These are phyloP conservation scores for Theonella swinhoei DNA, from an alignment of 37 sponge, comb jelly and placozoan genomes.

Conservation along the genomic window DNA sequence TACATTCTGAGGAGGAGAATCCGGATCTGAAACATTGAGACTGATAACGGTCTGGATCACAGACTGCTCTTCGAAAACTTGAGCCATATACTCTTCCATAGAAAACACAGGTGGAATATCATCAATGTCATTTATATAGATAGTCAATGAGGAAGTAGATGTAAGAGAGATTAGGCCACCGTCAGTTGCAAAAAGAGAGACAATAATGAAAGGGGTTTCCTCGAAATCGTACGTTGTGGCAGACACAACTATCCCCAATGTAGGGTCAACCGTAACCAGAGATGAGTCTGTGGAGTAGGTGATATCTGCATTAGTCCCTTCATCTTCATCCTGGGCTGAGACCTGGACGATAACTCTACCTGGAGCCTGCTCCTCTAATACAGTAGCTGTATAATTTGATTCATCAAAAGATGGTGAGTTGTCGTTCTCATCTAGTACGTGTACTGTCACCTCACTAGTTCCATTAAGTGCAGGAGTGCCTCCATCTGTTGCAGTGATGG, in stretches of 20 bases:
- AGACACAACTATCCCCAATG: constrained; percentile 39
- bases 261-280: constrained; percentile 16
- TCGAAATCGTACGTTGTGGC: constrained; percentile 47
- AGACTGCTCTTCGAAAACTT: constrained; percentile 49
- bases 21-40: constrained; percentile 61
- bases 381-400: constrained; percentile 8
- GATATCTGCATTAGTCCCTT: constrained; percentile 48
- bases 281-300: constrained; percentile 28
- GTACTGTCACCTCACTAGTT: constrained; percentile 45
- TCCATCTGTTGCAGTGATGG: constrained; percentile 64
- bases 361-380: constrained; percentile 41
- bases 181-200: constrained; percentile 53
- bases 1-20: constrained; percentile 22
- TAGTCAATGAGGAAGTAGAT: not conserved
- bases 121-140: constrained; percentile 59
- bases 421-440: constrained; percentile 63
- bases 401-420: constrained; percentile 56
- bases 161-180: constrained; percentile 27
- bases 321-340: constrained; percentile 54
- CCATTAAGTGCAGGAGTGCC: constrained; percentile 60
- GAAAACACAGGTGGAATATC: constrained; percentile 68
- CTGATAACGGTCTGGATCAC: constrained; percentile 1
- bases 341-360: constrained; percentile 42
- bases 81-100: constrained; percentile 13
- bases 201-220: not conserved